A percentile compares a stretch with the other conserved stretches of the same genome.
Conservation (phyloP, 2,113 vertebrate species). For the Glaucomys volans region DNA sequence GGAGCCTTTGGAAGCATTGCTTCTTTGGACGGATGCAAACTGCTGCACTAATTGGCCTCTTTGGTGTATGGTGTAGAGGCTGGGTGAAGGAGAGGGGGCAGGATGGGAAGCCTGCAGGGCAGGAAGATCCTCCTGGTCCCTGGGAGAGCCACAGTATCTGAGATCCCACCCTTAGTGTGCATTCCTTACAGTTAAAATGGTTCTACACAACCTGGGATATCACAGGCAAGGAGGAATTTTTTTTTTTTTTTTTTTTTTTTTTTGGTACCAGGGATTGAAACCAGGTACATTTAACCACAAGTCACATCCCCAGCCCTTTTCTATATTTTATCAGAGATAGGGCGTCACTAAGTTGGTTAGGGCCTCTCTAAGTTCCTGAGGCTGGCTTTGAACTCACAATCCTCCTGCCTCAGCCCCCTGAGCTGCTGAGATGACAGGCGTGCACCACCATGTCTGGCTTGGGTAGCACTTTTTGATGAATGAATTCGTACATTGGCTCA, state of each 20-base stretch:
- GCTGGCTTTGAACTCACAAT: too few species aligned
- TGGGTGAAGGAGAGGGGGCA: background rate
- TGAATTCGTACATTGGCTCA: background rate
- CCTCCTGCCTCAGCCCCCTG: too few species aligned
- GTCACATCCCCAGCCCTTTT: too few species aligned
- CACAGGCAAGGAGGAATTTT: background rate
- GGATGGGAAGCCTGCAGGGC: background rate
- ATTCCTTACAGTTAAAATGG: background rate
- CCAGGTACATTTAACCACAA: too few species aligned
- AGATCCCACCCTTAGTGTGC: background rate
- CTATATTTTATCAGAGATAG: too few species aligned
- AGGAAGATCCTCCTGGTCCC: background rate
- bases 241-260: too few species aligned
- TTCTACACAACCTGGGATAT: background rate
- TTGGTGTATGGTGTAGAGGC: background rate
- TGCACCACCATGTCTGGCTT: too few species aligned
- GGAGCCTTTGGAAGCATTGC: slow-evolving; percentile 27
- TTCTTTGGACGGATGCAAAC: background rate
- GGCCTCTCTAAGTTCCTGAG: too few species aligned
- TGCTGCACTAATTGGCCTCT: background rate
- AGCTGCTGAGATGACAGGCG: too few species aligned
- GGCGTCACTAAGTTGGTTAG: too few species aligned
- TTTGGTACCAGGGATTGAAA: too few species aligned
- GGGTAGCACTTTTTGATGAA: background rate
- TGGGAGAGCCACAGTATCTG: background rate